Conservation (phyloP, 2,888 invertebrate genomes). For the Gisinianus flammeolus region DNA sequence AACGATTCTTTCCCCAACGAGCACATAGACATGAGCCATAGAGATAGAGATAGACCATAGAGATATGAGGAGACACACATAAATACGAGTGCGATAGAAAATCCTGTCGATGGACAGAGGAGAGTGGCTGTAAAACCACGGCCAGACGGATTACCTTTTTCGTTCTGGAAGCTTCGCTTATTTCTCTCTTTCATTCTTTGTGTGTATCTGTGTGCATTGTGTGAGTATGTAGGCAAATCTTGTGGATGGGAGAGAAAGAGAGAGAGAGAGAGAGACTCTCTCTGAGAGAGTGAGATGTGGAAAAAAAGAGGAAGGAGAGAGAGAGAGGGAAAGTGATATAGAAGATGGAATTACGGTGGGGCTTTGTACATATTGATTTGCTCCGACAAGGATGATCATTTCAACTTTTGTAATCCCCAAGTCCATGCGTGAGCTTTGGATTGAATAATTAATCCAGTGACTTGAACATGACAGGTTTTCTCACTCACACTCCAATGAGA, state of each 20-base stretch:
- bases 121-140: neutral
- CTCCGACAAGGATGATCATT: slow-evolving; percentile 28
- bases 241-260: too few species aligned
- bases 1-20: neutral
- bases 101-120: neutral
- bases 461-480: slow-evolving; percentile 28
- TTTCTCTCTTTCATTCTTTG: neutral
- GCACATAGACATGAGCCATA: neutral
- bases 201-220: neutral
- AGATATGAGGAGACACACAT: neutral
- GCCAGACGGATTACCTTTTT: slow-evolving; percentile 9
- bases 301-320: too few species aligned
- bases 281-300: too few species aligned
- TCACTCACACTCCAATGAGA: slow-evolving; percentile 16
- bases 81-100: neutral
- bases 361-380: slow-evolving; percentile 23
- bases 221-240: too few species aligned
- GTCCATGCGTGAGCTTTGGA: neutral
- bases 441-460: slow-evolving; percentile 33
- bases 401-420: slow-evolving; percentile 29
- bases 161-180: neutral
- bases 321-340: too few species aligned
- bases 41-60: neutral
- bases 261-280: too few species aligned
- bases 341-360: neutral